Percentiles rank a stretch among this genome's conserved stretches.
Evolutionary conservation across 92 coral and sea anemone species (phyloP).

Genomic region (Porites rus): DNA sequence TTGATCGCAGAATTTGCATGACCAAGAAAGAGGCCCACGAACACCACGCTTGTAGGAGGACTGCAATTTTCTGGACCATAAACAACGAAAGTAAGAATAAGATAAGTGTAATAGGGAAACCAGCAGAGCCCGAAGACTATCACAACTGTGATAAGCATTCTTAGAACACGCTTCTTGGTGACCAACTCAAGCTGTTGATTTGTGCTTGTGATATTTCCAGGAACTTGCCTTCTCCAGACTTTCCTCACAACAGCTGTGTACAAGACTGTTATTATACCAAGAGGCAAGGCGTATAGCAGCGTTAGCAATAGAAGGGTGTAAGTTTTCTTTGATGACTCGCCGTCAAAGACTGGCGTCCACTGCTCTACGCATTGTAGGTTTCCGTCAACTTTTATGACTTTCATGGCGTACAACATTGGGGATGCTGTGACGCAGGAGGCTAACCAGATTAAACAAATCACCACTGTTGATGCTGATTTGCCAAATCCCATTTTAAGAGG

Average conservation of each 20-base stretch:
- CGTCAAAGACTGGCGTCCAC: conserved; percentile 85
- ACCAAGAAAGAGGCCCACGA: conserved; percentile 70
- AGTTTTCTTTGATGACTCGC: conserved; percentile 52
- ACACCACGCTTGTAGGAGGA: conserved; percentile 51
- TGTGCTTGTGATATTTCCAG: conserved; percentile 86
- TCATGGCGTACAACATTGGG: conserved; percentile 90
- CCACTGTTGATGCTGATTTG: conserved; percentile 62
- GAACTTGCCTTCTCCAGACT: conserved; percentile 90
- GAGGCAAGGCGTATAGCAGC: conserved; percentile 75
- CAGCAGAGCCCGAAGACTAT: conserved; percentile 78
- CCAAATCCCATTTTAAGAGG: conserved; percentile 76
- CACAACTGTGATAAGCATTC: conserved; percentile 81
- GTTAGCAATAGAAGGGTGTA: conserved; percentile 80
- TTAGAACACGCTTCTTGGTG: conserved; percentile 80
- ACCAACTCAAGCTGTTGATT: conserved; percentile 74
- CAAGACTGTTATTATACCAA: conserved; percentile 69
- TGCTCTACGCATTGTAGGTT: conserved; percentile 69
- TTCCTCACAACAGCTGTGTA: conserved; percentile 88
- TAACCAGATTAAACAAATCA: conserved; percentile 79
- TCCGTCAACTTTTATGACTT: conserved; percentile 55
- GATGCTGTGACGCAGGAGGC: conserved; percentile 68
- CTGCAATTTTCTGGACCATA: conserved; percentile 32
- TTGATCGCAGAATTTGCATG: conserved; percentile 85
- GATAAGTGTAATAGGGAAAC: conserved; percentile 74
- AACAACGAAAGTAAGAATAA: conserved; percentile 43